phyloP scores from a whole-genome alignment of 2,797 vertebrate species.

The Ctenopoma multispine region DNA sequence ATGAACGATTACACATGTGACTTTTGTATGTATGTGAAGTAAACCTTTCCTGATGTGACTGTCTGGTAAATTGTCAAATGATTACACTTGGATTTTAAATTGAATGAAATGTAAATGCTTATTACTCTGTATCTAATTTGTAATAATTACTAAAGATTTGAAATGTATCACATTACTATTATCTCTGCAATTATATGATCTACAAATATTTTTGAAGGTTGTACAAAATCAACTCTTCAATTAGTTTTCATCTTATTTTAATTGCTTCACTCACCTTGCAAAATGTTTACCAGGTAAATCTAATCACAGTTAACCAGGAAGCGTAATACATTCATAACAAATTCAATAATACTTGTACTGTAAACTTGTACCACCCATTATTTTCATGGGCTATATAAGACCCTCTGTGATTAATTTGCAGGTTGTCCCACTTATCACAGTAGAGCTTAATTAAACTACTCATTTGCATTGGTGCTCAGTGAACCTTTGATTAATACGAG shows the following conservation, averaged over 20 bases:
- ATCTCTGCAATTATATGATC: conserved; percentile 17
- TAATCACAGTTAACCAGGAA: conserved; percentile 38
- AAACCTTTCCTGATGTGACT: conserved; percentile 1
- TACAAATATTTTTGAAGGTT: conserved; percentile 39
- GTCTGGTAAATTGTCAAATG: background rate
- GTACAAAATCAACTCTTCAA: conserved; percentile 35
- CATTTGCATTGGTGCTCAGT: conserved; percentile 74
- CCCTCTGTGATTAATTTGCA: conserved; percentile 79
- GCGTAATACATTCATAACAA: conserved; percentile 50
- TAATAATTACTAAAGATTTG: conserved; percentile 51
- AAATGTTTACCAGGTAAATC: conserved; percentile 52
- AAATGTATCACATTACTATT: conserved; percentile 38
- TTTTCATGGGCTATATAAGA: conserved; percentile 60
- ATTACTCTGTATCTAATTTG: conserved; percentile 40
- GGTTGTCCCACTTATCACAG: conserved; percentile 76
- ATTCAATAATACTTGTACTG: conserved; percentile 52
- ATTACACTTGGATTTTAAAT: background rate
- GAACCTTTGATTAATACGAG: conserved; percentile 77
- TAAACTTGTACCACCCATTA: conserved; percentile 53
- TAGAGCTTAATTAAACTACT: conserved; percentile 78
- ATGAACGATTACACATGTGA: background rate
- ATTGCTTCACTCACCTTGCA: conserved; percentile 13
- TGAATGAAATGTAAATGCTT: background rate
- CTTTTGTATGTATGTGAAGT: too few relatives aligned
- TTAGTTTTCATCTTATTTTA: conserved; percentile 19